Evolutionary conservation across 2,888 invertebrate species (phyloP).

Genomic region (Synergus itoensis): DNA sequence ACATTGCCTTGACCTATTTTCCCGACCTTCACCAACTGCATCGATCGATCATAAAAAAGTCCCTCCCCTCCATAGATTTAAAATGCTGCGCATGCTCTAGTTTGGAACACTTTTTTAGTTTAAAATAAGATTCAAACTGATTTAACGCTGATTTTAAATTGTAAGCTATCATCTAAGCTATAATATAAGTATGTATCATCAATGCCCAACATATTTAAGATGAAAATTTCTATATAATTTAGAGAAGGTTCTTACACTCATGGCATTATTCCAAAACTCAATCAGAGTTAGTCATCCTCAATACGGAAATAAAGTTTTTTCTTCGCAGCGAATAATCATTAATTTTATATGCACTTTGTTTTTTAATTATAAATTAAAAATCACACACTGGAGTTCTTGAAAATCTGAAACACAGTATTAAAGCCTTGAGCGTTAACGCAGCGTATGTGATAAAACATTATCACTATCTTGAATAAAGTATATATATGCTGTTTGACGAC

Average conservation of each 20-base stretch:
- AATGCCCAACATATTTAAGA: neutral
- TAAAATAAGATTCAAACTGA: neutral
- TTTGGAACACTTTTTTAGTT: neutral
- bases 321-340: neutral
- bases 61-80: neutral
- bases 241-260: constrained; percentile 10
- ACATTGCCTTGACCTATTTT: constrained; percentile 31
- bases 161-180: no score
- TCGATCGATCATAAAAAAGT: constrained; percentile 8
- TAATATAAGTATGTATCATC: no score
- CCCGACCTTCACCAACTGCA: constrained; percentile 5
- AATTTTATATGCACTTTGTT: neutral
- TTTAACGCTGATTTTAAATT: neutral
- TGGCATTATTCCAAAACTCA: constrained; percentile 25
- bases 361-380: neutral
- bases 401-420: neutral
- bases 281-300: neutral
- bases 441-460: neutral
- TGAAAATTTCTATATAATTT: neutral
- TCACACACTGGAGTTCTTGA: neutral
- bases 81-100: constrained; percentile 12
- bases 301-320: neutral
- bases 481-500: neutral
- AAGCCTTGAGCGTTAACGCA: neutral
- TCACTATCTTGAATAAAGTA: neutral